Evolutionary conservation across 2,888 invertebrate genomes (phyloP), one percentile per base, ranked within the genome.

Genomic region (Sepiola atlantica): DNA sequence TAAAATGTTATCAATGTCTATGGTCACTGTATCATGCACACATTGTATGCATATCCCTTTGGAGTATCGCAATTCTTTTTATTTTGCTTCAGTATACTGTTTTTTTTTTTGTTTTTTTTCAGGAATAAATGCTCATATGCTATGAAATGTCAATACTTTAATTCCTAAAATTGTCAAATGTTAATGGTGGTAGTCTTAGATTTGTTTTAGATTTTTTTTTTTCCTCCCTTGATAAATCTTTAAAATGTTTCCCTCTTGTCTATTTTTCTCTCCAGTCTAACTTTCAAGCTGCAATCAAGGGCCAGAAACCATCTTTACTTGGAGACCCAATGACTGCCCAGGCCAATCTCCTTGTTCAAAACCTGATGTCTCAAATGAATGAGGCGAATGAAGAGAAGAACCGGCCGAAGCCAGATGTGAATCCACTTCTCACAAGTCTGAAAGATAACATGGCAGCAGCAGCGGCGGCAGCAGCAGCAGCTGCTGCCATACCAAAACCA

Each of bases 301-400:
- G 94, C 94, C 94, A 94, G 20, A 96, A 95, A 94, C 96, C 96
- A 21, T 96, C 97, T 18, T 96, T 98, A 55, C 96, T 98, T 28
- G 97, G 97, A n/a, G 96, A 97, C 94, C 97, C 97, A 20, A 93
- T 96, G 95, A 96, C 96, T n/a, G 96, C 96, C 3, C 96, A 97
- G 94, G 96, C 97, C 77, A 96, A 96, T 94, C 96, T 96, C 35
- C 97, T 98, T 55, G 96, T 98, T 54, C 97, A 97, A 95, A 97
- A 97, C 96, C 96, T 98, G 32, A 95, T 96, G 94, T 95, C 95
- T 93, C 96, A 96, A 94, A 94, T 96, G 94, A 95, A 95, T 55
- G 93, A 94, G 95, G 92, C 45, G 54, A 45, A 12, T 92, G 45
- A 45, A n/a, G 45, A 45, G n/a, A 92, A 28, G 20, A 77, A 77